Conservation (phyloP, 1,140 invertebrate species). For the Uloborus diversus region DNA sequence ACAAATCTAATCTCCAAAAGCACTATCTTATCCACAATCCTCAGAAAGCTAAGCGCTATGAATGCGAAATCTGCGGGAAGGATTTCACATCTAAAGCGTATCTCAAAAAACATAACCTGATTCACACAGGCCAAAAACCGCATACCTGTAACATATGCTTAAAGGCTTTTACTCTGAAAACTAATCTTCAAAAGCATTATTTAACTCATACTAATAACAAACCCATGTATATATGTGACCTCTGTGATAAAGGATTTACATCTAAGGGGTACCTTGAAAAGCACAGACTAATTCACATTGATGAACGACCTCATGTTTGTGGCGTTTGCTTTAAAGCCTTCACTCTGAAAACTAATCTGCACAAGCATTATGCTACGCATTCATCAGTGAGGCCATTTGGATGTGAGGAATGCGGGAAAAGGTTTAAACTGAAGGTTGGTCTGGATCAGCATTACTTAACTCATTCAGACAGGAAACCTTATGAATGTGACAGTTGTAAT, state of each 20-base stretch:
- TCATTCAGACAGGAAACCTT: constrained; percentile 28
- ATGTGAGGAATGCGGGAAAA: constrained; percentile 80
- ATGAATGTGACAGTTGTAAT: not conserved
- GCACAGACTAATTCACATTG: constrained; percentile 37
- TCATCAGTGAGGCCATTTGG: constrained; percentile 74
- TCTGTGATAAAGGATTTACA: constrained; percentile 80
- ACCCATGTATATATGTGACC: constrained; percentile 73
- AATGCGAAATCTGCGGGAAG: constrained; percentile 50
- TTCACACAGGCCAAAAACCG: constrained; percentile 79
- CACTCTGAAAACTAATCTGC: constrained; percentile 63
- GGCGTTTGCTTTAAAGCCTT: constrained; percentile 49
- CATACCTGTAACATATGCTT: constrained; percentile 70
- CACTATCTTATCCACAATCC: constrained; percentile 52
- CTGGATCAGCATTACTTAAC: constrained; percentile 56
- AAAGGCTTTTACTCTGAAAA: constrained; percentile 67
- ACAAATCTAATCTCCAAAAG: constrained; percentile 33
- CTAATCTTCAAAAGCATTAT: constrained; percentile 68
- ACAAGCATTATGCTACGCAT: constrained; percentile 71
- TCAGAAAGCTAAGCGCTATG: constrained; percentile 47
- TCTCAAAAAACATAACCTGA: constrained; percentile 74
- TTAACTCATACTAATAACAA: constrained; percentile 73
- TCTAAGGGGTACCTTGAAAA: constrained; percentile 68
- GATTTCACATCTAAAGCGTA: constrained; percentile 53
- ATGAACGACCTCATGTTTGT: constrained; percentile 49
- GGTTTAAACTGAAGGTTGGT: constrained; percentile 73